phyloP scores from a whole-genome alignment of 35 echinoderm and acorn worm species.

The Strongylocentrotus purpuratus region DNA sequence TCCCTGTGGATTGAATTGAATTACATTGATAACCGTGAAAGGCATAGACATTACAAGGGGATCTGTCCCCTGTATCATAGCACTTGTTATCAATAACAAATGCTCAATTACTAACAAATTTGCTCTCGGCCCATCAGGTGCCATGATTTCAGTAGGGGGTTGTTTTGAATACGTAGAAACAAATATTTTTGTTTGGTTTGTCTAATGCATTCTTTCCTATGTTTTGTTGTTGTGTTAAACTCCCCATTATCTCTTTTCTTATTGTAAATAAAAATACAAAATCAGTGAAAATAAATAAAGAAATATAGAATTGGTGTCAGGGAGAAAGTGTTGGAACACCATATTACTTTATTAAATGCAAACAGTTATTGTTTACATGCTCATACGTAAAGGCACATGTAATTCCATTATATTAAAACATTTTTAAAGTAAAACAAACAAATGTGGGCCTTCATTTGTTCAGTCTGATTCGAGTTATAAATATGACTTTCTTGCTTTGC shows the following conservation, averaged over 20 bases:
- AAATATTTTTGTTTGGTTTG: background rate
- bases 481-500: no score
- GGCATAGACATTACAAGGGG: no score
- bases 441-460: no score
- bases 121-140: no score
- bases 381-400: constrained; percentile 20
- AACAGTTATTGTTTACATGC: background rate
- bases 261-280: background rate
- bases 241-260: background rate
- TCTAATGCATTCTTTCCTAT: background rate
- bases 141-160: no score
- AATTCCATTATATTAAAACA: constrained; percentile 45
- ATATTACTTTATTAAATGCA: constrained; percentile 14
- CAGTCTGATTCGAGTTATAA: no score
- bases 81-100: no score
- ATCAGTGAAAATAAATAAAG: background rate
- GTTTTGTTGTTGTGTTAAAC: background rate
- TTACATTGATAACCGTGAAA: no score
- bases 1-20: no score
- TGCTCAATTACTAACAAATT: no score
- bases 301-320: background rate
- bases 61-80: no score
- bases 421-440: constrained; percentile 32
- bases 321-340: background rate
- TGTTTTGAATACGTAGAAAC: no score